Conservation (phyloP, 2,113 vertebrate species). For the Cynocephalus volans region DNA sequence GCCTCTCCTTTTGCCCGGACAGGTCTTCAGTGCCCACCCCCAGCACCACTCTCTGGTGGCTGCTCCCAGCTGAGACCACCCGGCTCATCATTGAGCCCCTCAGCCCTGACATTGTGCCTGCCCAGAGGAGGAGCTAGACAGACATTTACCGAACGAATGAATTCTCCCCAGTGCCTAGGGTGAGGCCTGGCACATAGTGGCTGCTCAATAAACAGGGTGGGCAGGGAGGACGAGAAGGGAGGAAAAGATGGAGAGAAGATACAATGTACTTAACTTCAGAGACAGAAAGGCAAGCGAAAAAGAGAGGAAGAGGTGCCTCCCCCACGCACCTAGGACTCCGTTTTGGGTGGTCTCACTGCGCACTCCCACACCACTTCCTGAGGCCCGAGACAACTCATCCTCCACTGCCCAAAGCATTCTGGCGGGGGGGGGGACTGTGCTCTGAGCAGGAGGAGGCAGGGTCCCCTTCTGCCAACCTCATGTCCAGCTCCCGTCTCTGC, state of each 20-base stretch:
- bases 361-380: neutral
- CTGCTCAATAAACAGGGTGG: neutral
- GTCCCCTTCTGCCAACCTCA: neutral
- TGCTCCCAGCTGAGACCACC: neutral
- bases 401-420: neutral
- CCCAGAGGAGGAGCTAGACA: neutral
- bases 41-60: accelerated
- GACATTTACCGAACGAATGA: neutral
- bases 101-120: accelerated
- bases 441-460: neutral
- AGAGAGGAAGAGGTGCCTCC: accelerated
- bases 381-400: accelerated
- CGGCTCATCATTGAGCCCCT: neutral
- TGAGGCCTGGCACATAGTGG: neutral
- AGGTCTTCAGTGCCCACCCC: accelerated
- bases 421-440: neutral
- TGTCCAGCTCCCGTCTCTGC: neutral
- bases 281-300: accelerated
- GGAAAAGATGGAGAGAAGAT: too few species aligned
- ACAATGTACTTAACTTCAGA: accelerated
- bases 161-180: accelerated
- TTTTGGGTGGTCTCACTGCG: too few species aligned
- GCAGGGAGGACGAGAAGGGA: neutral
- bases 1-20: neutral
- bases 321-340: accelerated